These are phyloP conservation scores for Adoxophyes honmai DNA, from an alignment of 1,140 invertebrate species.

Conservation along the genomic window DNA sequence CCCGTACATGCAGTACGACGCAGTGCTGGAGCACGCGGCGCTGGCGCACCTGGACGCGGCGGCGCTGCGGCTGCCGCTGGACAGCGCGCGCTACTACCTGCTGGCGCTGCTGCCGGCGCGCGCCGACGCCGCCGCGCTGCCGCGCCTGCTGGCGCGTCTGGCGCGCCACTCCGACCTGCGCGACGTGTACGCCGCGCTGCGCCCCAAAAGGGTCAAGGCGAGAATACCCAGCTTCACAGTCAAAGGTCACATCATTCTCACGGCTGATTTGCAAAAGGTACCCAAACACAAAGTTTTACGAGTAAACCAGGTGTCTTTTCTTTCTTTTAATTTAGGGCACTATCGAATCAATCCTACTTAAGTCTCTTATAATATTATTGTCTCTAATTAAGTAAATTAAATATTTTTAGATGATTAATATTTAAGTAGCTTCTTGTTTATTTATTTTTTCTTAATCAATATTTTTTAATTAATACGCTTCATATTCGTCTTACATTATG, in stretches of 20 bases:
- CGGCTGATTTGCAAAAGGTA: conserved; percentile 87
- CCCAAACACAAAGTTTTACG: too few relatives aligned
- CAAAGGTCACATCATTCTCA: conserved; percentile 86
- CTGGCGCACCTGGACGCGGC: conserved; percentile 83
- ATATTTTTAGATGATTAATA: too few relatives aligned
- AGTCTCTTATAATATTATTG: too few relatives aligned
- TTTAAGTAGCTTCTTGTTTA: too few relatives aligned
- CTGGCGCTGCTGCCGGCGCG: conserved; percentile 79
- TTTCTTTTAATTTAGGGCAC: too few relatives aligned
- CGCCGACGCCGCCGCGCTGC: conserved; percentile 64
- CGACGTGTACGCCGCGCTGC: conserved; percentile 81
- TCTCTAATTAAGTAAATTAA: too few relatives aligned
- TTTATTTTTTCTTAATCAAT: too few relatives aligned
- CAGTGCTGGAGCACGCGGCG: conserved; percentile 85
- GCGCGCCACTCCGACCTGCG: conserved; percentile 77
- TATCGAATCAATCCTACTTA: too few relatives aligned
- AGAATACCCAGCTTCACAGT: conserved; percentile 87
- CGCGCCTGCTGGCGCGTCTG: conserved; percentile 56
- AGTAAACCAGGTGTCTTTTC: too few relatives aligned
- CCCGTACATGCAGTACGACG: conserved; percentile 83
- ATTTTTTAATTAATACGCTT: too few relatives aligned
- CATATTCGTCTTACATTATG: too few relatives aligned
- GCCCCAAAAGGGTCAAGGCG: conserved; percentile 83
- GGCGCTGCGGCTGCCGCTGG: conserved; percentile 85
- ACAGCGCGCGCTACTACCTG: conserved; percentile 81